Evolutionary conservation across 2,797 vertebrate genomes (phyloP).

Genomic region (Platyrinchus mystaceus): DNA sequence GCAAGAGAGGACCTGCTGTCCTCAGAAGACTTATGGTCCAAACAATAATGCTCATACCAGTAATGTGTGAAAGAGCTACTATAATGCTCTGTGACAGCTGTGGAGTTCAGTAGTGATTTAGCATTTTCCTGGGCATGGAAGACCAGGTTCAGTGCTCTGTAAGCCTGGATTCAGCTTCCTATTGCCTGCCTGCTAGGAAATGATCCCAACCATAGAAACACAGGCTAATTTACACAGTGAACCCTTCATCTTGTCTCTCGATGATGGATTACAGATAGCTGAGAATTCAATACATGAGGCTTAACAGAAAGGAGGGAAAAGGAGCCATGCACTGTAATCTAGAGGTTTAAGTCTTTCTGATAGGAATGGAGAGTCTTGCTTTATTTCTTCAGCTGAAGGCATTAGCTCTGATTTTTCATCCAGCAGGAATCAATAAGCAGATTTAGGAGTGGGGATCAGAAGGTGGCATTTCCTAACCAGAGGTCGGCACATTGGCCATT

Average conservation of each 20-base stretch:
- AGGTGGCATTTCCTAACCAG: not conserved
- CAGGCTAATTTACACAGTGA: not conserved
- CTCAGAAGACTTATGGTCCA: not conserved
- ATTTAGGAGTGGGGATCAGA: not conserved
- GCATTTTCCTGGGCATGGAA: not conserved
- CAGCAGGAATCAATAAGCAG: not conserved
- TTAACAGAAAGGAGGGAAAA: not conserved
- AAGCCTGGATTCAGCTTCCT: not conserved
- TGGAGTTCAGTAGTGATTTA: not conserved
- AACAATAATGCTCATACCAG: not conserved
- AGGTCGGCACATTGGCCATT: not conserved
- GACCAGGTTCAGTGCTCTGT: not conserved
- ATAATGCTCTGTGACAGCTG: rapidly evolving
- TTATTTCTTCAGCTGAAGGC: not conserved
- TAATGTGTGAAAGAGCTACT: not conserved
- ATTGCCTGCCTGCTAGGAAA: not conserved
- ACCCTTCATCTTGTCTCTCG: not conserved
- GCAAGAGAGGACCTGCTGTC: not conserved
- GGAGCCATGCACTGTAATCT: not conserved
- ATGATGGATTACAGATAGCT: not conserved
- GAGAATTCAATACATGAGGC: not conserved
- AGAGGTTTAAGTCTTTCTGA: not conserved
- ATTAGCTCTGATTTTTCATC: not conserved
- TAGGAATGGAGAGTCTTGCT: not conserved
- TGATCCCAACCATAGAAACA: not conserved